phyloP scores from a whole-genome alignment of 2,797 vertebrate genomes.

The Chloroceryle inda region DNA sequence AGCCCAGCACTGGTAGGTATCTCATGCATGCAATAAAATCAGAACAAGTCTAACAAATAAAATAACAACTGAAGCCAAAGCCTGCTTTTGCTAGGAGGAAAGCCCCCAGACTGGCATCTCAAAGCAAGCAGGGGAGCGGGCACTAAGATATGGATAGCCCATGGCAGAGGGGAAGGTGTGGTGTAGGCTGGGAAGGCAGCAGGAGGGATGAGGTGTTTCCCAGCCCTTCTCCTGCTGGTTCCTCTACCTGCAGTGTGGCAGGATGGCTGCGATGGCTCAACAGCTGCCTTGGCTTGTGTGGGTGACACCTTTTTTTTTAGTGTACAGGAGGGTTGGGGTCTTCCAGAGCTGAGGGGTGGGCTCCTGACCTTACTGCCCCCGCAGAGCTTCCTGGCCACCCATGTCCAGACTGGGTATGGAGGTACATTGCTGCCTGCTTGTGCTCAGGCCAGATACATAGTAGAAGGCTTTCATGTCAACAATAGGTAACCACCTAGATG shows the following conservation, averaged over 20 bases:
- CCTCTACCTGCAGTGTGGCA: accelerated
- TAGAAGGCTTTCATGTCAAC: background rate
- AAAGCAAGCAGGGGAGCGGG: background rate
- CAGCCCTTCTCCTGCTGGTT: background rate
- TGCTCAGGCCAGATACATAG: accelerated
- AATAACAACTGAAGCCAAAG: background rate
- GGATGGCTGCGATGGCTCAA: background rate
- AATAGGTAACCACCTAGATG: no score
- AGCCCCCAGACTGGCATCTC: background rate
- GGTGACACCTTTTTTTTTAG: background rate
- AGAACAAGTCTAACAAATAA: background rate
- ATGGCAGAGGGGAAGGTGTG: no score
- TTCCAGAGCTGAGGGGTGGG: background rate
- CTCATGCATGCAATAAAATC: background rate
- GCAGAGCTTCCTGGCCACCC: background rate
- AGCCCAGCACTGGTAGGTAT: background rate
- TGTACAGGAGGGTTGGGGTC: background rate
- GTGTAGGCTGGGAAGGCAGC: no score
- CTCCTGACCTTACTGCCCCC: background rate
- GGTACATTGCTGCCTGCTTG: background rate
- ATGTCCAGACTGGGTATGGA: accelerated
- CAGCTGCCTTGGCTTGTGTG: background rate
- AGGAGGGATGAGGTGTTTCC: accelerated
- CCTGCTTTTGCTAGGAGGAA: background rate
- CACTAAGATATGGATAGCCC: no score